Conservation (phyloP, 1,140 invertebrate species). For the Lamellibrachia luymesi region DNA sequence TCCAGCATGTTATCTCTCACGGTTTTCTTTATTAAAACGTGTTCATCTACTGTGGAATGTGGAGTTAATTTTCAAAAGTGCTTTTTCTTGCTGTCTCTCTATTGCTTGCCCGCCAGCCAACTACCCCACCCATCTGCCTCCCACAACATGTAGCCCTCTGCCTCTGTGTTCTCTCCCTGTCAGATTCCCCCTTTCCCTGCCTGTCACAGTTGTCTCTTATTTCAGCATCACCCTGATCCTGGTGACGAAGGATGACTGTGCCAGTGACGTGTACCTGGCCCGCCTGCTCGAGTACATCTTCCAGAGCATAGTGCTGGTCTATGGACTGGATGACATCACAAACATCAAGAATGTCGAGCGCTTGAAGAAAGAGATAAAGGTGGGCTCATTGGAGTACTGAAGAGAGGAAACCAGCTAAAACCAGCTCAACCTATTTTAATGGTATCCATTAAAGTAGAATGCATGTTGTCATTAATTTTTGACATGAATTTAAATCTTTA, state of each 20-base stretch:
- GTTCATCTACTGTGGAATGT: too few relatives aligned
- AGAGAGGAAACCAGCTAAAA: background rate
- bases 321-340: slow-evolving; percentile 75
- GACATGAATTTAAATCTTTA: background rate
- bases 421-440: background rate
- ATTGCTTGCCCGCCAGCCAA: too few relatives aligned
- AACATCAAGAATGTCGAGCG: slow-evolving; percentile 74
- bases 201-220: slow-evolving; percentile 14
- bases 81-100: too few relatives aligned
- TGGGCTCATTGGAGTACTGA: slow-evolving; percentile 41
- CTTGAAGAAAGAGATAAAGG: slow-evolving; percentile 74
- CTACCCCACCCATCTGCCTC: too few relatives aligned
- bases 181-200: background rate
- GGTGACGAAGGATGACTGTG: slow-evolving; percentile 50
- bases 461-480: slow-evolving; percentile 1
- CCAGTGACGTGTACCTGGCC: slow-evolving; percentile 48
- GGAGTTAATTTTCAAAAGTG: too few relatives aligned
- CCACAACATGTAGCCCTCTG: too few relatives aligned
- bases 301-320: slow-evolving; percentile 72
- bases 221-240: slow-evolving; percentile 56
- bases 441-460: background rate
- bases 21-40: too few relatives aligned
- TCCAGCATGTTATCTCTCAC: too few relatives aligned
- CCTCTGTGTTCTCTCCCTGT: too few relatives aligned
- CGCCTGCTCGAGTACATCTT: slow-evolving; percentile 70